Conservation (phyloP, 2,113 vertebrate genomes). For the Ploceus nigricollis region DNA sequence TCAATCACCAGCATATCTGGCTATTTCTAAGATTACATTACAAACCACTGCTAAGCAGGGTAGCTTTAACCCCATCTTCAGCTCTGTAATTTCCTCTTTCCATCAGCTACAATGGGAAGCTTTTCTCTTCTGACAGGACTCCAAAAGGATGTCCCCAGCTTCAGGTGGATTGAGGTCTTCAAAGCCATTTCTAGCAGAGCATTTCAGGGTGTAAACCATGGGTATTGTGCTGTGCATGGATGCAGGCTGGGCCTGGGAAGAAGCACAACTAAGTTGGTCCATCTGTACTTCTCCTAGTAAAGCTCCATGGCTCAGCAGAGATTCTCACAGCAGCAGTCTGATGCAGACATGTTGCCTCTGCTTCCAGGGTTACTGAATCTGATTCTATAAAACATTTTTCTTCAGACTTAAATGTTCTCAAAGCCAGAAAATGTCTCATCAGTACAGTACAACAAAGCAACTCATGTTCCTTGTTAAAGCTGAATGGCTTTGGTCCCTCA, state of each 20-base stretch:
- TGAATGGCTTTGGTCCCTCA: background rate
- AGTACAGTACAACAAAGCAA: background rate
- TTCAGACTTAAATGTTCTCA: background rate
- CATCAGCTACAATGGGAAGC: background rate
- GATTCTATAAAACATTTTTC: background rate
- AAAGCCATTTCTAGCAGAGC: background rate
- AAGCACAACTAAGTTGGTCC: rapidly evolving
- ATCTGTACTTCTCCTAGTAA: background rate
- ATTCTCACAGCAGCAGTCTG: background rate
- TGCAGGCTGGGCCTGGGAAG: background rate
- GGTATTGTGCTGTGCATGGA: rapidly evolving
- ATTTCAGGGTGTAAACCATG: background rate
- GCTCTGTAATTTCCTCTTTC: background rate
- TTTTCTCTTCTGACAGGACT: background rate
- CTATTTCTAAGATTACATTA: background rate
- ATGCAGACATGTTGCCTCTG: background rate
- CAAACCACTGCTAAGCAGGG: background rate
- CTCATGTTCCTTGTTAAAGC: background rate
- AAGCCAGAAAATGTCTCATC: background rate
- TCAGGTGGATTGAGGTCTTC: background rate
- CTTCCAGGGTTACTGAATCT: background rate
- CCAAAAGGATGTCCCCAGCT: background rate
- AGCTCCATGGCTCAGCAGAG: background rate
- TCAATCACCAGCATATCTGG: background rate
- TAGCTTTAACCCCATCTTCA: background rate